phyloP scores from a whole-genome alignment of 2,797 vertebrate species.

The Atherinosoma microstoma region DNA sequence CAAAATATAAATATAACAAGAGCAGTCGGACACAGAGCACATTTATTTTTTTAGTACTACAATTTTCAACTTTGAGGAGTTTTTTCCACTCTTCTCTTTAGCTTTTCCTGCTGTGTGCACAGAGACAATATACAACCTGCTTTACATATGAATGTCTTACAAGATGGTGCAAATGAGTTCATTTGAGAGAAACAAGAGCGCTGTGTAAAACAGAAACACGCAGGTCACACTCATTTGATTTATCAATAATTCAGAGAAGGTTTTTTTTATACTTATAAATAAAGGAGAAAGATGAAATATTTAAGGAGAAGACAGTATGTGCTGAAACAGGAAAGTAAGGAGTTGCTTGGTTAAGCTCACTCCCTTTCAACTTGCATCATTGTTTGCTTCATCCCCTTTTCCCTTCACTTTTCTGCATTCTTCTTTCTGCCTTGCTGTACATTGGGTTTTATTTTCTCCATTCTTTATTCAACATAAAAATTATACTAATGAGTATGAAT shows the following conservation, averaged over 20 bases:
- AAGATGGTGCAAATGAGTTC: slow-evolving; percentile 20
- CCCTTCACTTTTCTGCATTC: not conserved
- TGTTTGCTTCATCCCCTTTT: not conserved
- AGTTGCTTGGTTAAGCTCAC: slow-evolving; percentile 25
- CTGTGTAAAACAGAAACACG: slow-evolving; percentile 20
- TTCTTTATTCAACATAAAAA: slow-evolving; percentile 13
- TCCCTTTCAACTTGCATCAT: not conserved
- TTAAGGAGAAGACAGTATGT: slow-evolving; percentile 27
- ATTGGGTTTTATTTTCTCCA: not conserved
- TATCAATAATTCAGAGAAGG: slow-evolving; percentile 52
- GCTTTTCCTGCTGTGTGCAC: not conserved
- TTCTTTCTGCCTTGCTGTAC: too few species aligned
- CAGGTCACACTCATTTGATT: slow-evolving; percentile 5
- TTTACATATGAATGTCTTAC: slow-evolving; percentile 19
- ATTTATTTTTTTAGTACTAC: not conserved
- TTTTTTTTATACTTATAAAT: slow-evolving; percentile 52
- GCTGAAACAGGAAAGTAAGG: slow-evolving; percentile 38
- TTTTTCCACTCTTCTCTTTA: not conserved
- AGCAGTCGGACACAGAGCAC: not conserved
- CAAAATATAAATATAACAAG: not conserved
- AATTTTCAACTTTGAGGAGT: not conserved
- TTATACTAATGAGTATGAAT: slow-evolving; percentile 7
- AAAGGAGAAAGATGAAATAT: slow-evolving; percentile 54
- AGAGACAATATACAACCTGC: slow-evolving; percentile 5
- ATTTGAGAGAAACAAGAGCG: slow-evolving; percentile 34